Evolutionary conservation across 1,140 invertebrate species (phyloP).

Genomic region (Calephelis nemesis): DNA sequence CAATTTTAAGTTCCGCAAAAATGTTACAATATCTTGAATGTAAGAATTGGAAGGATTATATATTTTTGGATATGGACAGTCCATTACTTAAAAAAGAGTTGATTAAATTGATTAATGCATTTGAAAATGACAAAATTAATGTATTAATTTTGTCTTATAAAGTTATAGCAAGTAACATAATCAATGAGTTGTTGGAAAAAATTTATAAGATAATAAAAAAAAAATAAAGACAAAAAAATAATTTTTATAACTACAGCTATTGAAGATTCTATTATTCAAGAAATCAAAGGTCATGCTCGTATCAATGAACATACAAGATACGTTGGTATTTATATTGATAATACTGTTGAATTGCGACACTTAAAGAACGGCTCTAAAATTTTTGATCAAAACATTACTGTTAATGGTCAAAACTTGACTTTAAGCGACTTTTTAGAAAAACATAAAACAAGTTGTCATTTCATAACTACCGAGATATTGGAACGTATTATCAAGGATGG

Average conservation of each 20-base stretch:
- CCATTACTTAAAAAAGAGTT: neutral
- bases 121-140: neutral
- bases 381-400: neutral
- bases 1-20: neutral
- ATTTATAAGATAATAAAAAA: neutral
- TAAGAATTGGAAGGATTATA: neutral
- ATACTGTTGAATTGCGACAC: neutral
- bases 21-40: conserved; percentile 1
- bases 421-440: conserved; percentile 1
- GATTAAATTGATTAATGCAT: neutral
- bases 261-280: neutral
- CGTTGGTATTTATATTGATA: neutral
- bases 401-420: neutral
- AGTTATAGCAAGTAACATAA: neutral
- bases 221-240: neutral
- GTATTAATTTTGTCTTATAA: neutral
- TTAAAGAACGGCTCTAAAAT: neutral
- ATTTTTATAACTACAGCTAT: neutral
- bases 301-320: neutral
- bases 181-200: neutral
- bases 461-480: neutral
- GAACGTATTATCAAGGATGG: neutral
- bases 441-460: neutral
- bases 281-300: neutral
- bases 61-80: neutral